Percentiles rank a stretch among this genome's conserved stretches.
These are phyloP conservation scores for Ferdinandea cuprea DNA, from an alignment of 2,888 invertebrate species.

Conservation along the genomic window DNA sequence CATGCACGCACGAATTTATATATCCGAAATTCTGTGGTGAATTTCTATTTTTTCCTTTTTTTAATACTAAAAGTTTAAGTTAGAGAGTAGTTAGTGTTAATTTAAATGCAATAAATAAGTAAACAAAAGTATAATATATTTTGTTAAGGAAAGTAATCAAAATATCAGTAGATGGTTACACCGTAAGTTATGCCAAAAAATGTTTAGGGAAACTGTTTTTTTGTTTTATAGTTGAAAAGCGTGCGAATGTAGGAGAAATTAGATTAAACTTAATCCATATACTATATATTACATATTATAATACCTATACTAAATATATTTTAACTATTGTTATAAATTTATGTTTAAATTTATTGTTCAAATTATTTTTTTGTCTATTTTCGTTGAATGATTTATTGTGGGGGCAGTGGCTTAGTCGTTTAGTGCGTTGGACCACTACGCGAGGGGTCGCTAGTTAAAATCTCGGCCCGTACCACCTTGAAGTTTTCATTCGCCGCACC, in stretches of 20 bases:
- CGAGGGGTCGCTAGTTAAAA: no score
- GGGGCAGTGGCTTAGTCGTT: no score
- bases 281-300: constrained; percentile 23
- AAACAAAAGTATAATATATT: constrained; percentile 39
- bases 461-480: no score
- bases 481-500: no score
- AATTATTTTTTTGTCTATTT: no score
- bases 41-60: constrained; percentile 18
- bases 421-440: no score
- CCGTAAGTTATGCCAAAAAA: constrained; percentile 35
- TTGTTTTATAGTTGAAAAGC: constrained; percentile 25
- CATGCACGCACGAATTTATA: constrained; percentile 53
- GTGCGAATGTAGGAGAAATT: neutral
- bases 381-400: no score
- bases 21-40: constrained; percentile 38
- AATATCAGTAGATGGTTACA: constrained; percentile 22
- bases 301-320: constrained; percentile 45
- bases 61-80: constrained; percentile 42
- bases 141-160: constrained; percentile 30
- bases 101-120: constrained; percentile 26
- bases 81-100: constrained; percentile 48
- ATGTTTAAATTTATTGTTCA: no score
- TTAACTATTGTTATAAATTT: constrained; percentile 32
- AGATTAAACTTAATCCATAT: constrained; percentile 26
- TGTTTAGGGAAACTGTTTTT: constrained; percentile 39